phyloP scores from a whole-genome alignment of 2,113 vertebrate genomes.

The Microcebus lehilahytsara region DNA sequence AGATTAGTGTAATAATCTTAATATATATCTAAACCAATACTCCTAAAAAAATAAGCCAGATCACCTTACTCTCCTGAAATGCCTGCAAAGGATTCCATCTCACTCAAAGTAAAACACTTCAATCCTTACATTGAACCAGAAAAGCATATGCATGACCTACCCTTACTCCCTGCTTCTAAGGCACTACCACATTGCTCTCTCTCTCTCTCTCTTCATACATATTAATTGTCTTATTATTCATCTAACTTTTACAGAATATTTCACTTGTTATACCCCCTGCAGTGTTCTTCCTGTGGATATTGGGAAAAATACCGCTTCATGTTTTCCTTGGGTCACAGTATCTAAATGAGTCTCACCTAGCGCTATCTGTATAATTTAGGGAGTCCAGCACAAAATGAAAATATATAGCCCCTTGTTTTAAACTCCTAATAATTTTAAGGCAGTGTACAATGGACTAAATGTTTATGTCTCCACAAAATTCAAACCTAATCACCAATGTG shows the following conservation, averaged over 20 bases:
- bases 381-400: background rate
- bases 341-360: background rate
- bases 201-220: background rate
- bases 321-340: background rate
- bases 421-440: background rate
- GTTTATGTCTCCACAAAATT: background rate
- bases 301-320: background rate
- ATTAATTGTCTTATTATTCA: background rate
- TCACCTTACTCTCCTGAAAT: background rate
- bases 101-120: background rate
- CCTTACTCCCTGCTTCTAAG: background rate
- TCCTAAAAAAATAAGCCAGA: background rate
- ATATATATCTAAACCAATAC: background rate
- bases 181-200: background rate
- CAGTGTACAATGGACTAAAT: background rate
- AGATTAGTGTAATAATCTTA: background rate
- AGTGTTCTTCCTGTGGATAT: background rate
- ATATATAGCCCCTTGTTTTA: background rate
- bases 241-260: background rate
- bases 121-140: background rate
- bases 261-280: background rate
- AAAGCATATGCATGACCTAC: too few relatives aligned
- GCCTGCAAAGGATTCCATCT: background rate
- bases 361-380: background rate
- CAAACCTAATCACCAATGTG: background rate